Conservation (phyloP, 2,797 vertebrate species). For the Loris lydekkerianus region DNA sequence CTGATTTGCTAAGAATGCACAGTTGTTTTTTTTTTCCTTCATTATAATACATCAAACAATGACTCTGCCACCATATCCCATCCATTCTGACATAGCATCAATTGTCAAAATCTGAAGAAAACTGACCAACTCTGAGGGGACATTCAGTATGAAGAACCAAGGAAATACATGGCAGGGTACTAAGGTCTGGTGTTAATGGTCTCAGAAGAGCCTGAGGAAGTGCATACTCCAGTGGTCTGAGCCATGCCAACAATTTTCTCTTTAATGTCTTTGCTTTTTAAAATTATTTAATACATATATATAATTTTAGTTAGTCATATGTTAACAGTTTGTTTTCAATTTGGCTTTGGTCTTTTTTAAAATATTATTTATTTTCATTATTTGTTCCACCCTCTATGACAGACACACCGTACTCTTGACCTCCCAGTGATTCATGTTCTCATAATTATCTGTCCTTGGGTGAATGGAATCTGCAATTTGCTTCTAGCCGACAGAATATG, state of each 20-base stretch:
- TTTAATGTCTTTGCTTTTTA: neutral
- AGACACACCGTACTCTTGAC: neutral
- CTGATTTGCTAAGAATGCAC: neutral
- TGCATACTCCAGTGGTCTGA: neutral
- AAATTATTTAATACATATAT: neutral
- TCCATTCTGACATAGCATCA: no score
- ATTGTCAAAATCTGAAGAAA: neutral
- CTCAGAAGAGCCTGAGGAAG: neutral
- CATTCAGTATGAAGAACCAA: neutral
- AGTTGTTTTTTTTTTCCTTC: neutral
- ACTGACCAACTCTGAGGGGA: neutral
- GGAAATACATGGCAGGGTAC: neutral
- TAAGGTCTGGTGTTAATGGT: neutral
- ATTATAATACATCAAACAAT: neutral
- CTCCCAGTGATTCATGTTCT: neutral
- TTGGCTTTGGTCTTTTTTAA: neutral
- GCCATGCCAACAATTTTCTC: neutral
- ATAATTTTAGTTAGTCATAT: neutral
- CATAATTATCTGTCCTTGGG: neutral
- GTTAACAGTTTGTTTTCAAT: constrained; percentile 15
- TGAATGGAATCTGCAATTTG: neutral
- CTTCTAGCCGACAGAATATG: neutral
- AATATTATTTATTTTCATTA: constrained; percentile 8
- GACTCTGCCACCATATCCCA: no score
- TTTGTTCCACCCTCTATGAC: neutral